phyloP scores from a whole-genome alignment of 2,113 vertebrate genomes.

The Irena cyanogastra region DNA sequence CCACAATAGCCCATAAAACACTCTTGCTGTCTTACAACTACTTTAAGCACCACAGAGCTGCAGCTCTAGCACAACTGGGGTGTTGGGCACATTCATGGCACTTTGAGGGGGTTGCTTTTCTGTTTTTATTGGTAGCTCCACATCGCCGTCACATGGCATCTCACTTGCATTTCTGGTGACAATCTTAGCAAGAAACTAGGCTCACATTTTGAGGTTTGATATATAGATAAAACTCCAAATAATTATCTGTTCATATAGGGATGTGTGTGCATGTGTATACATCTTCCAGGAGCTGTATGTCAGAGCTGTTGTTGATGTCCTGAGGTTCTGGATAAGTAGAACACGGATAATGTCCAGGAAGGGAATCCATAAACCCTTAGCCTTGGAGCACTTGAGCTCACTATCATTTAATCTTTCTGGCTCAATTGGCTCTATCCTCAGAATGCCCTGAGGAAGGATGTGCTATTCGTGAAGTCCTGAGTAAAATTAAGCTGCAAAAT shows the following conservation, averaged over 20 bases:
- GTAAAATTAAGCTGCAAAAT: neutral
- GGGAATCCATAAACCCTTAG: neutral
- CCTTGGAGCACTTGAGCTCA: neutral
- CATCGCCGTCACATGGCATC: accelerated
- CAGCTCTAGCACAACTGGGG: neutral
- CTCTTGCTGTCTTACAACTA: accelerated
- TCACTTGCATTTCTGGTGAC: neutral
- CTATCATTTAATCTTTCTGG: neutral
- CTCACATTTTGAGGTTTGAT: neutral
- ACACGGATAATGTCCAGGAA: accelerated
- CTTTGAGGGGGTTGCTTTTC: neutral
- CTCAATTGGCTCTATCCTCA: neutral
- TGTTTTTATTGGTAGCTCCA: neutral
- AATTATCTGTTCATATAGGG: neutral
- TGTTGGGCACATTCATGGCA: accelerated
- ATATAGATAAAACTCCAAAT: neutral
- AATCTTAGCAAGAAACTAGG: neutral
- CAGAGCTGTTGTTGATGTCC: neutral
- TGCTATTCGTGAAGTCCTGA: accelerated
- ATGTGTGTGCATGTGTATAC: neutral
- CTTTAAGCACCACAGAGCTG: neutral
- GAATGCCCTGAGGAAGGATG: neutral
- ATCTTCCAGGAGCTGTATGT: neutral
- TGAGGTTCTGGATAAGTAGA: neutral
- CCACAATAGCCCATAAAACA: neutral